These are phyloP conservation scores for Barbus barbus DNA, from an alignment of 2,113 vertebrate genomes.

Conservation along the genomic window DNA sequence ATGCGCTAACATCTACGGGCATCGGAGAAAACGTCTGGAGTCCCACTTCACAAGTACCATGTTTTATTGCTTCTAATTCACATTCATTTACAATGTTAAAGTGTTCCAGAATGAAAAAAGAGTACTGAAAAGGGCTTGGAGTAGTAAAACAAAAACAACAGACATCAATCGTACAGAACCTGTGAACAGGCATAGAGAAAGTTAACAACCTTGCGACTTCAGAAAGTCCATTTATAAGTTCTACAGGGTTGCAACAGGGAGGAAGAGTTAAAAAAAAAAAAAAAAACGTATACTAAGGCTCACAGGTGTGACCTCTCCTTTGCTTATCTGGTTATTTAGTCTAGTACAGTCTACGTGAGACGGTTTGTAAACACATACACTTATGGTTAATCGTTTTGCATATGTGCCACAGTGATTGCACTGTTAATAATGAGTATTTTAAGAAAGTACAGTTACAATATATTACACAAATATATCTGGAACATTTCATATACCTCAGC, in stretches of 20 bases:
- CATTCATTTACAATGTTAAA: constrained; percentile 78
- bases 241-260: background rate
- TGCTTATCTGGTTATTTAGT: background rate
- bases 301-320: background rate
- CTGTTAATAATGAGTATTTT: background rate
- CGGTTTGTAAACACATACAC: constrained; percentile 8
- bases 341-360: background rate
- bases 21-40: constrained; percentile 80
- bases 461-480: constrained; percentile 2
- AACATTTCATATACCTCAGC: background rate
- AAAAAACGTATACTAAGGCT: background rate
- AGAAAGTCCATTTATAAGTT: background rate
- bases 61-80: constrained; percentile 88
- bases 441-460: constrained; percentile 1
- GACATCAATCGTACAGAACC: constrained; percentile 15
- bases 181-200: background rate
- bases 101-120: constrained; percentile 53
- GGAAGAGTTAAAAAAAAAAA: background rate
- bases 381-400: constrained; percentile 9
- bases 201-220: background rate
- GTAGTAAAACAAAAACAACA: constrained; percentile 26
- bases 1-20: constrained; percentile 64
- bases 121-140: constrained; percentile 41
- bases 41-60: constrained; percentile 83
- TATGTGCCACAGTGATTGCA: constrained; percentile 20